Conservation (phyloP, 2,888 invertebrate species). For the Drosophila demipolita region DNA sequence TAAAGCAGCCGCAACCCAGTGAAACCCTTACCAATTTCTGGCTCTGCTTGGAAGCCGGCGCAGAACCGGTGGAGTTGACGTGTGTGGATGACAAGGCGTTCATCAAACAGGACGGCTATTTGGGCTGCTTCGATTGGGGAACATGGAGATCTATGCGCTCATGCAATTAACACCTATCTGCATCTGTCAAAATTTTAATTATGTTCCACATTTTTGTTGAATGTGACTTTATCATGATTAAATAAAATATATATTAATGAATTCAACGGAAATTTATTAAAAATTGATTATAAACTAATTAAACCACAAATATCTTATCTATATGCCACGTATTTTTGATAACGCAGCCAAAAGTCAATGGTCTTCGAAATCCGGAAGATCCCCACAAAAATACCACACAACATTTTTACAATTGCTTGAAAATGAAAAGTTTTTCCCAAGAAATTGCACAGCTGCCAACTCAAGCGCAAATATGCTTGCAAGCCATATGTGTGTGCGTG, state of each 20-base stretch:
- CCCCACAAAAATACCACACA: constrained; percentile 24
- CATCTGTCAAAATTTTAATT: constrained; percentile 48
- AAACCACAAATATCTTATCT: constrained; percentile 19
- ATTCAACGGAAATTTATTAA: constrained; percentile 53
- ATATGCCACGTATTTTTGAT: not conserved
- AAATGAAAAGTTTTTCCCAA: constrained; percentile 39
- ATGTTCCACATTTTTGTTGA: constrained; percentile 28
- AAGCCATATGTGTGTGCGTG: not conserved
- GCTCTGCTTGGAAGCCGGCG: constrained; percentile 31
- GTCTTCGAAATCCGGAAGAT: constrained; percentile 23
- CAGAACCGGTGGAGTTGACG: constrained; percentile 13
- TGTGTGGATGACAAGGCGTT: constrained; percentile 45
- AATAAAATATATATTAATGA: constrained; percentile 26
- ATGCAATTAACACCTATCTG: constrained; percentile 33
- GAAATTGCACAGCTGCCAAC: constrained; percentile 45
- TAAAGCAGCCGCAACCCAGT: constrained; percentile 50
- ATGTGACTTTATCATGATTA: constrained; percentile 58
- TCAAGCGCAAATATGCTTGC: constrained; percentile 32
- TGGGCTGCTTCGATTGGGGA: constrained; percentile 60
- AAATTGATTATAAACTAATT: constrained; percentile 65
- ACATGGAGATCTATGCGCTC: constrained; percentile 51
- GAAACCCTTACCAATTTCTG: constrained; percentile 37
- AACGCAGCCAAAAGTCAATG: constrained; percentile 15
- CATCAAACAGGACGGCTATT: constrained; percentile 42
- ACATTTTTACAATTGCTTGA: constrained; percentile 4